phyloP scores from a whole-genome alignment of 2,888 invertebrate genomes.

The Cosmia trapezina region DNA sequence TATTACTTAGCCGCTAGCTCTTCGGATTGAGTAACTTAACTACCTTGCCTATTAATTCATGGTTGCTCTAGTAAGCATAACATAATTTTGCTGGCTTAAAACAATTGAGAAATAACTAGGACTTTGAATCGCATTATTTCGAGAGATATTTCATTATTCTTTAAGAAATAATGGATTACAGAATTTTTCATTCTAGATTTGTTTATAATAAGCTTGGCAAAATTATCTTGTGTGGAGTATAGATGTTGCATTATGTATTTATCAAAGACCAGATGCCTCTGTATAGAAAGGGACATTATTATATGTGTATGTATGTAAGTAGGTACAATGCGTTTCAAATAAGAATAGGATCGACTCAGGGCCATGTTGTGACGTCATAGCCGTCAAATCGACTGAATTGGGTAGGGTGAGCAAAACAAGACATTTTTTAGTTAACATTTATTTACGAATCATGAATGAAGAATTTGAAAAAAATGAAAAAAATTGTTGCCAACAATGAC shows the following conservation, averaged over 20 bases:
- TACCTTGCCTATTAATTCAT: constrained; percentile 19
- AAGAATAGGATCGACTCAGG: too few species aligned
- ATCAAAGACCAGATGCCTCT: constrained; percentile 29
- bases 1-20: too few species aligned
- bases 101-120: constrained; percentile 39
- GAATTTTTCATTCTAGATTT: constrained; percentile 38
- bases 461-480: too few species aligned
- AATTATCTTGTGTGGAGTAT: constrained; percentile 31
- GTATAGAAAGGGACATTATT: constrained; percentile 12
- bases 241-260: neutral
- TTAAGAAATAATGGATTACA: constrained; percentile 35
- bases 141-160: constrained; percentile 35
- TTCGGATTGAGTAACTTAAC: neutral
- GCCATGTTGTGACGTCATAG: too few species aligned
- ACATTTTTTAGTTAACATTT: too few species aligned
- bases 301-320: constrained; percentile 6
- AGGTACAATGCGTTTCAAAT: too few species aligned
- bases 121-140: constrained; percentile 34
- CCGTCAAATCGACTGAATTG: too few species aligned
- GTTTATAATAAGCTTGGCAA: constrained; percentile 4
- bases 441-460: too few species aligned
- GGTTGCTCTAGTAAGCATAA: neutral
- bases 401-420: too few species aligned
- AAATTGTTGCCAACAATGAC: too few species aligned
- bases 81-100: constrained; percentile 30